Evolutionary conservation across 2,888 invertebrate genomes (phyloP), one percentile per base, ranked within the genome.

Genomic region (Coenonympha arcania): DNA sequence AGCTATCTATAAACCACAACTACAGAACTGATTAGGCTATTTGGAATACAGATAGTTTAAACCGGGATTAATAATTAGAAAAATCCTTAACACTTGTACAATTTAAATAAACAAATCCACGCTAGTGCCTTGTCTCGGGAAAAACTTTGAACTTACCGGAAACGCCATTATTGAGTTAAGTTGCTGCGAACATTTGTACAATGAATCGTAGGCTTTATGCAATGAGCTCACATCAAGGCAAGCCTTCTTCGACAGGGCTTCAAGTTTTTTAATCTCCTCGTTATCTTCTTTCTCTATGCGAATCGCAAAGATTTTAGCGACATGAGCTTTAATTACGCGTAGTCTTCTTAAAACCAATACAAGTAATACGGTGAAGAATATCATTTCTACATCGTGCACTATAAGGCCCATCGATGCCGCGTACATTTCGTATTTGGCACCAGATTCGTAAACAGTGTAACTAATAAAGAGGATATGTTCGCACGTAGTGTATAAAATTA

Each of bases 161-260:
- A 79, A 61, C 62, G 68, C 71, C 71, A 82, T 77, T n/a, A 74
- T 57, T 9, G 64, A 64, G 56, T 77, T 80, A 1, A 82, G 66
- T 59, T 74, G 65, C 37, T 69, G 66, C 1, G 78, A 67, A 56
- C 74, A 77, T 54, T 71, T 70, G 56, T 81, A 72, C 52, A 82
- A 61, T 43, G 69, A 58, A 54, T 79, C 81, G 55, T 80, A 82
- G 6, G 66, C 66, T 54, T 62, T 65, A 51, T 81, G 77, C 50
- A 79, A 58, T 30, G 73, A 65, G 56, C 56, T 66, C 20, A 73
- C 65, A 55, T 76, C 69, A n/a, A 76, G 62, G 31, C 62, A 52
- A 6, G 55, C 58, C 56, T 73, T 76, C 15, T 71, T 64, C 16
- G 71, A 64, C 33, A 79, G 59, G 20, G 45, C 61, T 62, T 77